phyloP scores from a whole-genome alignment of 2,888 invertebrate genomes.

The Lochmaea capreae region DNA sequence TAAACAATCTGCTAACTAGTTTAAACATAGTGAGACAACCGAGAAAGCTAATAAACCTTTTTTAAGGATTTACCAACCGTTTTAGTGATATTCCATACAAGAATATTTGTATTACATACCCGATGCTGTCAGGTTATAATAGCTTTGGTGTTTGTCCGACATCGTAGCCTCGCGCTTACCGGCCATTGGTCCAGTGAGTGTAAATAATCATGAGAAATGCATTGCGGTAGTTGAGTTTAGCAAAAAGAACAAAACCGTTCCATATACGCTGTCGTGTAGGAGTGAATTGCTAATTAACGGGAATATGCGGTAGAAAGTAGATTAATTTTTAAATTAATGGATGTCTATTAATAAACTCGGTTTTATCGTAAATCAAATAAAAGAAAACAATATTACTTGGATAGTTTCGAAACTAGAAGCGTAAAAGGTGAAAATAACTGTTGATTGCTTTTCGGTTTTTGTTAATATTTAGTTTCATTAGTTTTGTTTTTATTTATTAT shows the following conservation, averaged over 20 bases:
- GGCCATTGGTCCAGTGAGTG: conserved; percentile 56
- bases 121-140: conserved; percentile 52
- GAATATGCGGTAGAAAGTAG: conserved; percentile 62
- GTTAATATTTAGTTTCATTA: background rate
- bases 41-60: background rate
- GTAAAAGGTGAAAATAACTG: conserved; percentile 3
- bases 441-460: background rate
- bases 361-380: conserved; percentile 38
- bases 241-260: conserved; percentile 52
- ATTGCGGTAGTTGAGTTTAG: conserved; percentile 53
- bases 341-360: conserved; percentile 42
- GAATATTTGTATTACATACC: conserved; percentile 49
- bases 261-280: conserved; percentile 57
- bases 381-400: conserved; percentile 28
- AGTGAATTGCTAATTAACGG: conserved; percentile 60
- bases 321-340: conserved; percentile 46
- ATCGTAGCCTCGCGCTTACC: conserved; percentile 52
- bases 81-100: conserved; percentile 44
- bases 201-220: conserved; percentile 52
- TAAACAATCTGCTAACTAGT: background rate
- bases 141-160: conserved; percentile 55
- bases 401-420: conserved; percentile 11
- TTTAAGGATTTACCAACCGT: background rate
- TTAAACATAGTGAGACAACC: background rate
- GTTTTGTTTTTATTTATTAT: background rate